Conservation (phyloP, 2,797 vertebrate species). For the Falco cherrug region DNA sequence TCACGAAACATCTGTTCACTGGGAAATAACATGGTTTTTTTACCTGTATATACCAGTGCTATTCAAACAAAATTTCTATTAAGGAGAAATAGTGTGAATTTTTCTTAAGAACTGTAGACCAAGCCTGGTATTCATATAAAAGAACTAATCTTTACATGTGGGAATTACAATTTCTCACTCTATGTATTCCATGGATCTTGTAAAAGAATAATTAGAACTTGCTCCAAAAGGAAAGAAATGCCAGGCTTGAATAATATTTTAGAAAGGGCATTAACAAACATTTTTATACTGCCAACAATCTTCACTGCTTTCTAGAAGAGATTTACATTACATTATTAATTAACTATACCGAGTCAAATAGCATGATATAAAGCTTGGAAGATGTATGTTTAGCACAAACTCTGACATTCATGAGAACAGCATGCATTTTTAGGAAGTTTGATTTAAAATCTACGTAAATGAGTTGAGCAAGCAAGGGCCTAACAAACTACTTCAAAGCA, state of each 20-base stretch:
- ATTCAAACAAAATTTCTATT: neutral
- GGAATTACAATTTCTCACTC: constrained; percentile 56
- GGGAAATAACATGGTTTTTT: neutral
- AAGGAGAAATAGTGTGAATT: constrained; percentile 1
- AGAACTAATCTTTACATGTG: constrained; percentile 43
- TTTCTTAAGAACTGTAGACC: constrained; percentile 12
- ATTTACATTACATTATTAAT: constrained; percentile 57
- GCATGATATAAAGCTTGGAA: constrained; percentile 32
- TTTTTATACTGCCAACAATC: constrained; percentile 37
- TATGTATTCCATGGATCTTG: constrained; percentile 11
- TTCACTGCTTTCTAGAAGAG: constrained; percentile 13
- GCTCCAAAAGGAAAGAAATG: constrained; percentile 25
- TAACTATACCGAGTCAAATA: constrained; percentile 44
- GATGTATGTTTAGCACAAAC: neutral
- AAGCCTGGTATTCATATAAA: constrained; percentile 20
- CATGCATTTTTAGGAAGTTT: neutral
- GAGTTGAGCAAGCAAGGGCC: neutral
- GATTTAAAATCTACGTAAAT: constrained; percentile 28
- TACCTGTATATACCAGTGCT: neutral
- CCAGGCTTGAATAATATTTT: constrained; percentile 34
- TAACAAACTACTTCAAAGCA: constrained; percentile 49
- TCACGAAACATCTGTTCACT: neutral
- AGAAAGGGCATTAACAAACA: constrained; percentile 45
- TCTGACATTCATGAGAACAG: neutral
- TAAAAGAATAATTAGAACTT: constrained; percentile 64